Conservation (phyloP, 2,888 invertebrate genomes). For the Scelioninae gen. 2 region DNA sequence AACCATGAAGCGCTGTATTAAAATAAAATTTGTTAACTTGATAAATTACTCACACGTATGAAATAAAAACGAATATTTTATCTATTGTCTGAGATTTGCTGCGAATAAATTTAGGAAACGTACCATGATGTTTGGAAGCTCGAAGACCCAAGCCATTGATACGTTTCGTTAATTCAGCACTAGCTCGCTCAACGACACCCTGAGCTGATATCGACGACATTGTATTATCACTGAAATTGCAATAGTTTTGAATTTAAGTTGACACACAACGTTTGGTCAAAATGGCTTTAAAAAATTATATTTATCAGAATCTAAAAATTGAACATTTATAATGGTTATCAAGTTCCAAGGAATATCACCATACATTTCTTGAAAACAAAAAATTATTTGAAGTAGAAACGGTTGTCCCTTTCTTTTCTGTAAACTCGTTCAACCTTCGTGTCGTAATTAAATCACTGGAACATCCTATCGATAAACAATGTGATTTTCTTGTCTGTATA, state of each 20-base stretch:
- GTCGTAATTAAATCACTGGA: too few species aligned
- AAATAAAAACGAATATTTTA: too few species aligned
- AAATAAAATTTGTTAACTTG: too few species aligned
- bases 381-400: neutral
- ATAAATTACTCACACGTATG: too few species aligned
- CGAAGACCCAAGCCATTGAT: conserved; percentile 89
- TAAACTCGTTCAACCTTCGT: too few species aligned
- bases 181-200: conserved; percentile 93
- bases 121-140: conserved; percentile 76
- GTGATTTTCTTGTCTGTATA: too few species aligned
- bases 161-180: conserved; percentile 91
- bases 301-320: neutral
- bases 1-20: too few species aligned
- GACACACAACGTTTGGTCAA: conserved; percentile 50
- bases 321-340: conserved; percentile 9
- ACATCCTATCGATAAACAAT: too few species aligned
- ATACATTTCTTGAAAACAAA: conserved; percentile 24
- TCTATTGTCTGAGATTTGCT: too few species aligned
- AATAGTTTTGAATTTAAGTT: too few species aligned
- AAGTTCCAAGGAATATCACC: conserved; percentile 20
- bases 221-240: conserved; percentile 66
- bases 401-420: too few species aligned
- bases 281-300: conserved; percentile 9
- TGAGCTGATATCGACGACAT: conserved; percentile 92
- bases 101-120: neutral